Conservation (phyloP, 2,797 vertebrate species). For the Yasuhikotakia modesta region DNA sequence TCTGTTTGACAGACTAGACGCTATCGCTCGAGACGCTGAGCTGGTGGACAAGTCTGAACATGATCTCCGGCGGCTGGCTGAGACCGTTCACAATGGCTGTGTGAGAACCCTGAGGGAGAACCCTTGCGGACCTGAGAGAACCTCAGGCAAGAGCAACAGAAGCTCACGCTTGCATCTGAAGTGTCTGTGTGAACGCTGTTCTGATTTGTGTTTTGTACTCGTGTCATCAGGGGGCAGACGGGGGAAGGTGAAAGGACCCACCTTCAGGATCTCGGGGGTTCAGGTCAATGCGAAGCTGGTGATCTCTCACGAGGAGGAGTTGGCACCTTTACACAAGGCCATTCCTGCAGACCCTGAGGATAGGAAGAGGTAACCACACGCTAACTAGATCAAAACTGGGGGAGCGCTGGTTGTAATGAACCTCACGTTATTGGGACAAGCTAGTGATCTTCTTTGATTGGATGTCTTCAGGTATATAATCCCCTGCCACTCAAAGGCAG, state of each 20-base stretch:
- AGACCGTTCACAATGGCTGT: conserved; percentile 95
- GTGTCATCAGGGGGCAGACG: conserved; percentile 84
- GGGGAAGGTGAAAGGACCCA: conserved; percentile 97
- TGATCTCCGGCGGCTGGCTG: conserved; percentile 91
- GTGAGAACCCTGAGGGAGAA: conserved; percentile 91
- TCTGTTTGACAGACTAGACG: conserved; percentile 84
- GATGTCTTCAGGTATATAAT: conserved; percentile 87
- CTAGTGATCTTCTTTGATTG: too few relatives aligned
- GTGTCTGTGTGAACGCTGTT: neutral
- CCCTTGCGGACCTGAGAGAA: conserved; percentile 89
- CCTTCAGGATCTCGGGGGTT: conserved; percentile 97
- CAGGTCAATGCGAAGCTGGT: conserved; percentile 98
- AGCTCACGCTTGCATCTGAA: neutral
- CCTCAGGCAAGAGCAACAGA: conserved; percentile 77
- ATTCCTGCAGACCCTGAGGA: conserved; percentile 96
- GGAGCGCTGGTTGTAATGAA: neutral
- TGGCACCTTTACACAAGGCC: conserved; percentile 93
- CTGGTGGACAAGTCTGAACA: conserved; percentile 95
- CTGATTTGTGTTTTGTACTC: neutral
- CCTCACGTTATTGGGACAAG: neutral
- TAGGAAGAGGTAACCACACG: conserved; percentile 84
- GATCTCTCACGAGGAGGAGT: conserved; percentile 94
- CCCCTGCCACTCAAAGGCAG: conserved; percentile 93
- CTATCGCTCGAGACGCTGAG: conserved; percentile 95
- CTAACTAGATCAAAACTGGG: neutral